phyloP scores from a whole-genome alignment of 2,888 invertebrate genomes.

The Nowickia ferox region DNA sequence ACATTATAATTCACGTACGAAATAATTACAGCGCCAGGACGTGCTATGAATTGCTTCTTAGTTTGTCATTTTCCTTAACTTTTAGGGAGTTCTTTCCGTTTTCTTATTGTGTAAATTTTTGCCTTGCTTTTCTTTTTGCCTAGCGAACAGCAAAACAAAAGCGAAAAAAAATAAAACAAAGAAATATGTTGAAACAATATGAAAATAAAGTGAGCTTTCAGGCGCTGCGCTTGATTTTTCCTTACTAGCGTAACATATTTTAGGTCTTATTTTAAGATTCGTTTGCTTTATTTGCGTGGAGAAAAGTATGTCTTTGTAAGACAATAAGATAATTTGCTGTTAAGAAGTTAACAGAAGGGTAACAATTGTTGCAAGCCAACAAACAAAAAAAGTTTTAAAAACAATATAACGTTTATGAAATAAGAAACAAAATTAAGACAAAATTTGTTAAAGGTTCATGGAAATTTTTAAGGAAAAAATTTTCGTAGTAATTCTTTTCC shows the following conservation, averaged over 20 bases:
- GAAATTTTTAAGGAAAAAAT: too few species aligned
- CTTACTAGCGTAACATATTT: conserved; percentile 55
- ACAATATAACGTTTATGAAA: neutral
- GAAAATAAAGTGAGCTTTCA: conserved; percentile 22
- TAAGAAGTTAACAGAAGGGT: conserved; percentile 40
- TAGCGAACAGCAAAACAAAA: conserved; percentile 27
- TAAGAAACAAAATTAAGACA: neutral
- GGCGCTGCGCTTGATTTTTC: conserved; percentile 31
- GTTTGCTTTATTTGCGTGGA: neutral
- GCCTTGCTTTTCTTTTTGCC: neutral
- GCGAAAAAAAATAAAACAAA: neutral
- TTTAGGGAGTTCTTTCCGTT: conserved; percentile 32
- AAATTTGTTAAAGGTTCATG: too few species aligned
- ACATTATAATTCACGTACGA: conserved; percentile 70
- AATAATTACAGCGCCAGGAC: conserved; percentile 71
- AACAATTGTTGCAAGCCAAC: conserved; percentile 18
- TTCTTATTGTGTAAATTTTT: conserved; percentile 10
- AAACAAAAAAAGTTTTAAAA: neutral
- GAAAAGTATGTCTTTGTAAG: neutral
- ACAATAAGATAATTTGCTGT: conserved; percentile 51
- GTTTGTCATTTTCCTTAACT: conserved; percentile 39
- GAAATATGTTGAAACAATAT: conserved; percentile 38
- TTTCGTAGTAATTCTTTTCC: too few species aligned
- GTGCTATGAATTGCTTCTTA: conserved; percentile 61
- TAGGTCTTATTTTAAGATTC: conserved; percentile 50